Evolutionary conservation across 2,113 vertebrate species (phyloP).

Genomic region (Eidolon helvum): DNA sequence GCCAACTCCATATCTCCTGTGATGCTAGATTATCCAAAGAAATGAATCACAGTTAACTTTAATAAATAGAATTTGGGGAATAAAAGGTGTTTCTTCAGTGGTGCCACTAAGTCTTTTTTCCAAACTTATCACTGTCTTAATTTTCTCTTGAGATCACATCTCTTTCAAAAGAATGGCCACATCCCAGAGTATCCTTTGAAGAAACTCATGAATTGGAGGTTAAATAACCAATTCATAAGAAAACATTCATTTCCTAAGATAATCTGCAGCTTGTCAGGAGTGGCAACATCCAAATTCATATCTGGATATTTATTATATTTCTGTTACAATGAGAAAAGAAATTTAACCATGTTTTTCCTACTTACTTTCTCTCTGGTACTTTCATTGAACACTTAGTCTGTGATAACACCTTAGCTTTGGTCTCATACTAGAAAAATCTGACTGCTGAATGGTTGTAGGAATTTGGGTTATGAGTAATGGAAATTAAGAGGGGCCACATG

Average conservation of each 20-base stretch:
- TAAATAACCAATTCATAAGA: neutral
- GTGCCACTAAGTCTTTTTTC: neutral
- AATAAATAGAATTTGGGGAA: neutral
- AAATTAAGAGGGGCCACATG: neutral
- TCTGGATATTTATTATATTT: neutral
- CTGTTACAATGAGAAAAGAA: neutral
- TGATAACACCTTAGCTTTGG: neutral
- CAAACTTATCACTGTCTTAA: neutral
- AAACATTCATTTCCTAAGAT: neutral
- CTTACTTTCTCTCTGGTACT: neutral
- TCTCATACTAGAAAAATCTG: neutral
- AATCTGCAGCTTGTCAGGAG: neutral
- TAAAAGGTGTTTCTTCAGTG: neutral
- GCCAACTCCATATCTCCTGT: neutral
- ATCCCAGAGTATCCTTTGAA: neutral
- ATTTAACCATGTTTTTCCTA: neutral
- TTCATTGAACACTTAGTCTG: neutral
- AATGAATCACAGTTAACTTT: neutral
- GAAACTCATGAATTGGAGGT: neutral
- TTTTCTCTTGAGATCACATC: neutral
- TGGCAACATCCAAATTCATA: neutral
- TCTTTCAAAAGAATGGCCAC: constrained; percentile 2
- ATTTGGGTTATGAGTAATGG: neutral
- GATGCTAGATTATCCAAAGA: neutral
- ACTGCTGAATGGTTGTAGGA: neutral